phyloP scores from a whole-genome alignment of 2,113 vertebrate genomes.

The Nibea albiflora region DNA sequence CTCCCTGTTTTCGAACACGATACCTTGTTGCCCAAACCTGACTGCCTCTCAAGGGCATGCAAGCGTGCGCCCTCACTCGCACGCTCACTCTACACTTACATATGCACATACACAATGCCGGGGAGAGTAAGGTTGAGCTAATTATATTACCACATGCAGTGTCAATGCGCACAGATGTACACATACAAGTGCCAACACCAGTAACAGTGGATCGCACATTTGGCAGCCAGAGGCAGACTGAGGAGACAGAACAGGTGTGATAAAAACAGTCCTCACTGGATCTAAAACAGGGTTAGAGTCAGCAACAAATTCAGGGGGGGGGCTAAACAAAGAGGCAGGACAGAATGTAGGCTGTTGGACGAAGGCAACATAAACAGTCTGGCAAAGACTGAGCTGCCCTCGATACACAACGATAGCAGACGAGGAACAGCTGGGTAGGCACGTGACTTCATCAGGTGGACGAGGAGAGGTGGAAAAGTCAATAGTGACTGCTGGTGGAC shows the following conservation, averaged over 20 bases:
- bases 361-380: neutral
- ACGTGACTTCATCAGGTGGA: slow-evolving; percentile 14
- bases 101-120: slow-evolving; percentile 8
- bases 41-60: slow-evolving; percentile 43
- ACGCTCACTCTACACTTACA: neutral
- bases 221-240: slow-evolving; percentile 1
- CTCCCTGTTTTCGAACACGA: slow-evolving; percentile 47
- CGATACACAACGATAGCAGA: neutral
- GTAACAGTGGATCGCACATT: neutral
- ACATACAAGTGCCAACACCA: neutral
- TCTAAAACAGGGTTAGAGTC: slow-evolving; percentile 11
- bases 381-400: neutral
- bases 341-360: neutral
- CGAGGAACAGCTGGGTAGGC: neutral
- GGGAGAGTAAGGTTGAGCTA: slow-evolving; percentile 40
- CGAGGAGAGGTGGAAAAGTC: slow-evolving; percentile 9
- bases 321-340: neutral
- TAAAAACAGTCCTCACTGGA: neutral
- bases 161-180: neutral
- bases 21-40: slow-evolving; percentile 35
- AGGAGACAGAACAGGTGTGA: neutral
- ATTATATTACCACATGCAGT: slow-evolving; percentile 37
- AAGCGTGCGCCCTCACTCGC: slow-evolving; percentile 19
- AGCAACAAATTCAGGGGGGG: neutral
- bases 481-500: slow-evolving; percentile 26